Evolutionary conservation across 2,888 invertebrate genomes (phyloP), one percentile per base, ranked within the genome.

Genomic region (Rhagophthalmus giganteus): DNA sequence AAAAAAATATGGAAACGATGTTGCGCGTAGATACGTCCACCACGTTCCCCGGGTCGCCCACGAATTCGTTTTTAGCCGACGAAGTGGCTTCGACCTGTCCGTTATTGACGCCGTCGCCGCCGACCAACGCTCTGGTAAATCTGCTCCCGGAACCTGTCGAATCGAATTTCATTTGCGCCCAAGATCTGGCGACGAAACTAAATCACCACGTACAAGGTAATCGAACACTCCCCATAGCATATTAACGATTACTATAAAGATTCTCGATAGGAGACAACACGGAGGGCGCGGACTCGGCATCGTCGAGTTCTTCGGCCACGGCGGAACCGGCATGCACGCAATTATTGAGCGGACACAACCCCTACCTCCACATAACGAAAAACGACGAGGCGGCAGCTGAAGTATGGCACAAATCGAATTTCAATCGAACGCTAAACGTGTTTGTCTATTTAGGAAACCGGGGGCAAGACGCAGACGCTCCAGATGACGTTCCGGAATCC

Each of bases 291-390:
- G 72, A 72, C 52, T 86, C 87, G 54, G 85, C 81, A 48, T 82
- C 86, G 2, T 86, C 86, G 0, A 83, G 82, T 61, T 86, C 86
- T 24, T 85, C 86, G 30, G 82, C 82, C 68, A 79, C 69, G 30
- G 74, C 74, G 2, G 74, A 75, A 59, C 73, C 74, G 8, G 71
- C 71, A 2, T 72, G 74, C 34, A 62, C 70, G 1, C 73, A 74
- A 49, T 53, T 76, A 32, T 57, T 76, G 13, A 67, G 61, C 47
- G 72, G 74, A 39, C 62, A 71, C 31, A 72, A 70, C 54, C 59
- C 61, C 34, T 59, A 66, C 51, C 67, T 70, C 33, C 72, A 71
- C 51, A 72, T 72, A 6, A 67, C 62, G 5, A 73, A 72, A 61
- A 69, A 70, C 61, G 73, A 72, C 50, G 67, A 73, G 35, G 61